Base-by-base conservation (phyloP, 2,797 vertebrate genomes). In the Muscicapa striata region DNA sequence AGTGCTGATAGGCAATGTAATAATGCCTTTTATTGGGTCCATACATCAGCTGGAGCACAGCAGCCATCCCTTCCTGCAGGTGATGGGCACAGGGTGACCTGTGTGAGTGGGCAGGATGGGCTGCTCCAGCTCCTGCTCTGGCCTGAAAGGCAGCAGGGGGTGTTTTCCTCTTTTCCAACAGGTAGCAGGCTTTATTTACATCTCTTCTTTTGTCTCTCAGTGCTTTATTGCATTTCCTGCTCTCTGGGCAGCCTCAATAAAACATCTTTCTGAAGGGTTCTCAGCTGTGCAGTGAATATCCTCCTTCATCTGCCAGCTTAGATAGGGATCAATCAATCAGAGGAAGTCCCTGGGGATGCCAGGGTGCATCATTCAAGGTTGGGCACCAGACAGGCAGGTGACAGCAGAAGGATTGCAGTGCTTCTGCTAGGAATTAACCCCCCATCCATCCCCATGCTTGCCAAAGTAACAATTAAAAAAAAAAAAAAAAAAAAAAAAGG, bases 31-130 rank as follows among this genome's bases (percentile, higher is more conserved):
- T 95, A 98, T 96, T 92, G 64, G 85, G 93, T 96, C 97, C 95
- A 97, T 97, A 94, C 89, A 95, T 98, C 98, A 98, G 94, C 96
- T 96, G 92, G 95, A 93, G 96, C 97, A 92, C 91, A 97, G 96
- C 95, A 97, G 86, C 95, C 87, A 67, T 87, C 82, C 89, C 86
- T 87, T 94, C 69, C 72, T 72, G 66, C 78, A 29, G 84, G 73
- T 74, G 95, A 92, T 94, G 95, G 94, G 90, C 95, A 87, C 79
- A 83, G 92, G 85, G 86, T 89, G 95, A 95, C 95, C 94, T 51
- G 78, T 45, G 93, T 32, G 75, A 34, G 43, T 9, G 74, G 70
- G 81, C 75, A 24, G 55, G 70, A 18, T 4, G 29, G 96, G 90
- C 84, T 89, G 84, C 79, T 94, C 91, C 22, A 62, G 92, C 89